Base-by-base conservation (phyloP, 2,888 invertebrate species). In the Hofmannophila pseudospretella region DNA sequence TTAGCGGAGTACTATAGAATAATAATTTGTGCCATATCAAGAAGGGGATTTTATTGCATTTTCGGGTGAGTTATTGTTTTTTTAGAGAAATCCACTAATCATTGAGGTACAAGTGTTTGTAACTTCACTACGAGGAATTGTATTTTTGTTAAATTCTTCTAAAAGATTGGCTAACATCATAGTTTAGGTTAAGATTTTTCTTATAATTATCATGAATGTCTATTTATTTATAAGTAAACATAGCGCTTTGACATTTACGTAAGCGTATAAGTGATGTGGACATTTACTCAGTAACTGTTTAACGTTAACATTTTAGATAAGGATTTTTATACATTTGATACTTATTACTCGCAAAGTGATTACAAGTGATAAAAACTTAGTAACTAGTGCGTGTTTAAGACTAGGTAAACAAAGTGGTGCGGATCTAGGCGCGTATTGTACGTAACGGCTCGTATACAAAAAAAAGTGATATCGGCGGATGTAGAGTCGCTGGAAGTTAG, bases 291-390 rank as follows among this genome's bases (percentile, higher is more conserved):
- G 58, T 74, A 73, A 77, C 66, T 70, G 70, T 75, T 71, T 75
- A 75, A 75, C 49, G 67, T 78, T 77, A 77, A 77, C 44, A 50
- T 64, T 69, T 62, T 74, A 77, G 73, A 57, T 76, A 76, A 84
- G 75, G 42, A 67, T 80, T 81, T 73, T 85, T 80, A 85, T 84
- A 86, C 85, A 82, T 85, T 86, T 85, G 85, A 85, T 85, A 86
- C 82, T 78, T 81, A 79, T 70, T 73, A 84, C 75, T 80, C 80
- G 78, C 79, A 76, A 81, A 72, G 82, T 85, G 85, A 85, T 85
- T 77, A 73, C 69, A 86, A 77, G 85, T 85, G 85, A 86, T 85
- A 84, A 67, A 71, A 53, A 46, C 66, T 63, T 65, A 80, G 70
- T 60, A 50, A 42, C 60, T 80, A 84, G 70, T 67, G 75, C 62